These are phyloP conservation scores for Patagioenas fasciata DNA, from an alignment of 2,113 vertebrate genomes.

Conservation along the genomic window DNA sequence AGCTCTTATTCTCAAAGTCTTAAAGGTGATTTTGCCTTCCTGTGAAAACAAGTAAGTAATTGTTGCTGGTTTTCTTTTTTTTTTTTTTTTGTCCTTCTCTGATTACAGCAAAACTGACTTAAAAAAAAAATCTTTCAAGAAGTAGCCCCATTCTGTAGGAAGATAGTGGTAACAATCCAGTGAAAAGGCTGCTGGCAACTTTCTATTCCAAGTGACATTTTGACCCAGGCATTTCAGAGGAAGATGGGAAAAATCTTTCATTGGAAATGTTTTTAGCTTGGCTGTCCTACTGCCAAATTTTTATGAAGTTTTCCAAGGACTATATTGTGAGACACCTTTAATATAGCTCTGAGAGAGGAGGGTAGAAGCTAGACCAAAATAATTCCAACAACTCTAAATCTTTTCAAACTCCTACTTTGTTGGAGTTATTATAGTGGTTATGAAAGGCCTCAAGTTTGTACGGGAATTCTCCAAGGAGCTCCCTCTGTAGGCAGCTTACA, in stretches of 20 bases:
- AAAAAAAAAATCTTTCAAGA: background rate
- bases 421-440: background rate
- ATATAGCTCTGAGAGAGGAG: background rate
- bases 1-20: slow-evolving; percentile 81
- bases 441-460: background rate
- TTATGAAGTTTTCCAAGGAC: background rate
- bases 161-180: background rate
- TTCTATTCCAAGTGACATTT: background rate
- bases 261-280: background rate
- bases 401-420: background rate
- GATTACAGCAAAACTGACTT: background rate
- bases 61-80: background rate
- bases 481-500: background rate
- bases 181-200: background rate
- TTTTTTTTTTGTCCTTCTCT: background rate
- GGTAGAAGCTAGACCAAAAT: background rate
- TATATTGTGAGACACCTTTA: background rate
- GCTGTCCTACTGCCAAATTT: background rate
- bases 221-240: background rate
- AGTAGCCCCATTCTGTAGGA: background rate
- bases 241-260: background rate
- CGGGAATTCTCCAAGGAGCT: background rate
- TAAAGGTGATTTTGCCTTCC: slow-evolving; percentile 86
- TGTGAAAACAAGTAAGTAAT: slow-evolving; percentile 87
- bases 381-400: background rate